A percentile compares a stretch with the other conserved stretches of the same genome.
Conservation (phyloP, 2,113 vertebrate species). For the Xiphorhynchus elegans region DNA sequence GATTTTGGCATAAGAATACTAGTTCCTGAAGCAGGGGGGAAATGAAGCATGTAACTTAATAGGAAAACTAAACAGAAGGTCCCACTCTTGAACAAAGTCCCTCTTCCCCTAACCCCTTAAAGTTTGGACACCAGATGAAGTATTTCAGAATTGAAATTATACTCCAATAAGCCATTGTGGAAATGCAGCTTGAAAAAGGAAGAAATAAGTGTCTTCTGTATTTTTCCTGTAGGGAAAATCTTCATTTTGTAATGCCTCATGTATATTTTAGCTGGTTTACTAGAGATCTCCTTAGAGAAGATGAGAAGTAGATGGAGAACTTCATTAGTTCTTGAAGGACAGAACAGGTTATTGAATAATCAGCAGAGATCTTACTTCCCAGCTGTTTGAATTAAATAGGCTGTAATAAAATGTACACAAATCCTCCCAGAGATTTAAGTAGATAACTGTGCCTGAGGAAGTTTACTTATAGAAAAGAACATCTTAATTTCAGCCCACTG, state of each 20-base stretch:
- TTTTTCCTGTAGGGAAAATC: background rate
- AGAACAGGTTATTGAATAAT: background rate
- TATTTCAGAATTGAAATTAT: background rate
- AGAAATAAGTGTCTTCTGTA: background rate
- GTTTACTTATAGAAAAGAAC: background rate
- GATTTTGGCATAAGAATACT: background rate
- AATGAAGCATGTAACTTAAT: background rate
- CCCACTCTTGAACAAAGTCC: background rate
- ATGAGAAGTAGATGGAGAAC: background rate
- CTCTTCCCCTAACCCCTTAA: background rate
- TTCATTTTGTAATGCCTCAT: background rate
- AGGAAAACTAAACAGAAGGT: conserved; percentile 18
- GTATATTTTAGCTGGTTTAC: background rate
- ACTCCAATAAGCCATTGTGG: background rate
- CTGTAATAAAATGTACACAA: conserved; percentile 3
- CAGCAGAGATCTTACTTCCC: background rate
- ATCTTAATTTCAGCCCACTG: background rate
- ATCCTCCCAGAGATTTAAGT: background rate
- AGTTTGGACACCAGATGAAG: background rate
- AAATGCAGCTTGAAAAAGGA: background rate
- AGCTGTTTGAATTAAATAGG: conserved; percentile 2
- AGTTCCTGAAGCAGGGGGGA: background rate
- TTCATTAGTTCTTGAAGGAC: background rate
- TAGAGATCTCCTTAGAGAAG: background rate
- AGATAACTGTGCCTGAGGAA: background rate